phyloP scores from a whole-genome alignment of 2,797 vertebrate species.

The Anas bahamensis region DNA sequence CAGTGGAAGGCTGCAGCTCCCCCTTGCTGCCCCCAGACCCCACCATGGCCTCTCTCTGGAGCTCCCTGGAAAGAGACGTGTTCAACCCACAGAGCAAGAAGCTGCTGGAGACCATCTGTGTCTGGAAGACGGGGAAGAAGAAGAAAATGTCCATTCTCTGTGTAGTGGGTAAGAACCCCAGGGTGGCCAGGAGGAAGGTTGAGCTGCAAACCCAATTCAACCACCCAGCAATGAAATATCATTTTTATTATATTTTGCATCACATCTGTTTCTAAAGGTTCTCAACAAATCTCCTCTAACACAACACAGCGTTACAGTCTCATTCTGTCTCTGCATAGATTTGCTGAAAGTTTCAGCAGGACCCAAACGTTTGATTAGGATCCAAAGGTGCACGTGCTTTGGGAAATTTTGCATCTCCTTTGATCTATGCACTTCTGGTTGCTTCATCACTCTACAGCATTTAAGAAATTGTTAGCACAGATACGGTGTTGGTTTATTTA shows the following conservation, averaged over 20 bases:
- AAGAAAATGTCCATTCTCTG: slow-evolving; percentile 64
- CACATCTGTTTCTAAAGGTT: background rate
- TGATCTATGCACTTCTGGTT: background rate
- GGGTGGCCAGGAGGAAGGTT: background rate
- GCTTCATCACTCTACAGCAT: background rate
- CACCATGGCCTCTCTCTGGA: slow-evolving; percentile 48
- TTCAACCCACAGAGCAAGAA: slow-evolving; percentile 34
- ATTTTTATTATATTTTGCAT: background rate
- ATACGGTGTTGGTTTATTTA: background rate
- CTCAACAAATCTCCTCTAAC: background rate
- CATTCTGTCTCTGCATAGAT: background rate
- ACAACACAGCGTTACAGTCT: background rate
- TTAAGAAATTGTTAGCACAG: background rate
- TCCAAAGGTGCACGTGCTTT: background rate
- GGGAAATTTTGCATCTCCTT: background rate
- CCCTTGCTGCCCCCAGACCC: background rate
- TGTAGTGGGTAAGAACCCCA: background rate
- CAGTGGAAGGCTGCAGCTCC: background rate
- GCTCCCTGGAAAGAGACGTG: slow-evolving; percentile 19
- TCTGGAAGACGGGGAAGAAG: slow-evolving; percentile 63
- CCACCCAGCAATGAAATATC: background rate
- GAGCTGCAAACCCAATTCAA: background rate
- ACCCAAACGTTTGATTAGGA: background rate
- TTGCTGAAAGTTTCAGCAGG: background rate
- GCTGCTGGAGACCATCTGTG: slow-evolving; percentile 26